Conservation (phyloP, 2,888 invertebrate species). For the Trissonchulus sp. region DNA sequence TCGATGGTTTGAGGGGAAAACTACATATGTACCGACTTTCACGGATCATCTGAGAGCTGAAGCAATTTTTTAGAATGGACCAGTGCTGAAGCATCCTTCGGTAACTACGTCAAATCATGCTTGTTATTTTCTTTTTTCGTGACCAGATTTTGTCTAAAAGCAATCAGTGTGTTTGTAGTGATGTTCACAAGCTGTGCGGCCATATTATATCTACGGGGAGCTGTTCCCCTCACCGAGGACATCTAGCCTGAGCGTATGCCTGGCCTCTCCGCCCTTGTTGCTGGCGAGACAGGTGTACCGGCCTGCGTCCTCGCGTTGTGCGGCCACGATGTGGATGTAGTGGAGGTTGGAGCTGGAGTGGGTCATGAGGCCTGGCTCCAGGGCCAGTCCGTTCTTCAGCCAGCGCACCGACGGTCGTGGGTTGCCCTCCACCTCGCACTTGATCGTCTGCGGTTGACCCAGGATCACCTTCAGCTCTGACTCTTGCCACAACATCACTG, state of each 20-base stretch:
- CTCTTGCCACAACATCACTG: conserved; percentile 39
- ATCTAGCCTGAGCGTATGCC: conserved; percentile 58
- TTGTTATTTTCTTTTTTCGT: too few relatives aligned
- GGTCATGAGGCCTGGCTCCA: conserved; percentile 41
- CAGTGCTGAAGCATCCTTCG: too few relatives aligned
- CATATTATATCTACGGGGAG: too few relatives aligned
- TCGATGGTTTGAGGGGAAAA: not conserved
- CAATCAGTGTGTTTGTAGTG: too few relatives aligned
- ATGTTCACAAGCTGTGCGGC: too few relatives aligned
- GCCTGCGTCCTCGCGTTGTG: conserved; percentile 56
- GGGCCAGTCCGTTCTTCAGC: conserved; percentile 58
- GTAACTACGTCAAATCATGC: too few relatives aligned
- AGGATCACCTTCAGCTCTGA: conserved; percentile 49
- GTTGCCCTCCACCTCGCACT: conserved; percentile 54
- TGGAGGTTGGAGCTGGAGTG: conserved; percentile 37
- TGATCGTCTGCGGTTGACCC: conserved; percentile 51
- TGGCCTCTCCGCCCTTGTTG: conserved; percentile 59
- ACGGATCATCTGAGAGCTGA: not conserved
- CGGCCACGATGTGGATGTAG: conserved; percentile 43
- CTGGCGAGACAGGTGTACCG: conserved; percentile 60
- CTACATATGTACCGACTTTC: not conserved
- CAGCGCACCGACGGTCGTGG: conserved; percentile 54
- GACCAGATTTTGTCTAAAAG: too few relatives aligned
- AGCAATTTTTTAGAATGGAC: too few relatives aligned
- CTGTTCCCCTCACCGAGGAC: too few relatives aligned